Percentiles rank a stretch among this genome's conserved stretches.
phyloP scores from a whole-genome alignment of 1,140 invertebrate genomes.

The Ctenoplectra terminalis region DNA sequence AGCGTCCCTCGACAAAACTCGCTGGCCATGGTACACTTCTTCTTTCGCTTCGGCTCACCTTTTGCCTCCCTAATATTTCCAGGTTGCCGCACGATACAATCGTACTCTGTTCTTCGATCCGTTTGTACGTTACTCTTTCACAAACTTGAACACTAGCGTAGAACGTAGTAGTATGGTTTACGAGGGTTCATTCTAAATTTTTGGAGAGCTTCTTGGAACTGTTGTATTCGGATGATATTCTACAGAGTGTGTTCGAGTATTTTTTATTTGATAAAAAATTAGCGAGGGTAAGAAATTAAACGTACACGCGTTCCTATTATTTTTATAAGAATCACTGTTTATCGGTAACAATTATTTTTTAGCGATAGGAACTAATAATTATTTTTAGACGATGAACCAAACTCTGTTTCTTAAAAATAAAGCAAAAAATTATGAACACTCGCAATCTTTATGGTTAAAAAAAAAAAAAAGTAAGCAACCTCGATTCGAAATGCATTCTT shows the following conservation, averaged over 20 bases:
- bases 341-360: no score
- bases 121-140: slow-evolving; percentile 1
- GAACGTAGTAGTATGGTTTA: neutral
- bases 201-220: neutral
- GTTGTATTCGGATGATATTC: no score
- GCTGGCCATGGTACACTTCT: slow-evolving; percentile 79
- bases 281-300: no score
- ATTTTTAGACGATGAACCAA: no score
- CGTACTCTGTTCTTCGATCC: neutral
- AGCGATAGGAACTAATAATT: no score
- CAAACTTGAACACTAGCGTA: neutral
- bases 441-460: neutral
- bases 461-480: neutral
- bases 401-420: no score
- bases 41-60: slow-evolving; percentile 57
- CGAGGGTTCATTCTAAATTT: neutral
- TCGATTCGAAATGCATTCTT: no score
- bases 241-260: no score
- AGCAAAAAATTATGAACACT: no score
- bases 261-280: no score
- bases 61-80: slow-evolving; percentile 30
- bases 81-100: slow-evolving; percentile 7
- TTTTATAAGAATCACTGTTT: no score
- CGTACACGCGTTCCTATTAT: no score
- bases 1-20: slow-evolving; percentile 73